Conservation (phyloP, 30 jellyfish, hydroid and myxozoan genomes). For the Mastigias papua region DNA sequence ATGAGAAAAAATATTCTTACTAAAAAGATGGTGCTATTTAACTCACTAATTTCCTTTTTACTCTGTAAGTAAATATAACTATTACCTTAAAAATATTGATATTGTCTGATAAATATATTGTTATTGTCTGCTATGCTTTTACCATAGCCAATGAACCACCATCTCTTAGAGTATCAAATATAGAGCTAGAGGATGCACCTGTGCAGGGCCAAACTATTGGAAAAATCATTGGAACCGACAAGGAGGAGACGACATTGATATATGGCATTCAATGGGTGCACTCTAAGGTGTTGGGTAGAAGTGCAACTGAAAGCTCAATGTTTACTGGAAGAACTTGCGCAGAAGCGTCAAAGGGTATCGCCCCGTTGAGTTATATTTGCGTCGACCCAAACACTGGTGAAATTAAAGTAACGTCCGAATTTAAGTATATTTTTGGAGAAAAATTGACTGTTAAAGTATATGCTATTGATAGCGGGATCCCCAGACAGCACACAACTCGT, state of each 20-base stretch:
- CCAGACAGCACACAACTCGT: slow-evolving; percentile 27
- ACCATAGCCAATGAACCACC: slow-evolving; percentile 58
- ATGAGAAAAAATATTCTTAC: no score
- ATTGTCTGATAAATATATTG: no score
- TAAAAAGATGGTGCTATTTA: no score
- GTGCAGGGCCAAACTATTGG: slow-evolving; percentile 34
- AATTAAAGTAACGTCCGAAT: slow-evolving; percentile 40
- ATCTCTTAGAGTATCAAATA: background rate
- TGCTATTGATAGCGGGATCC: slow-evolving; percentile 57
- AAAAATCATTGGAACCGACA: slow-evolving; percentile 30
- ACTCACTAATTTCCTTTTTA: no score
- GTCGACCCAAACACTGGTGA: slow-evolving; percentile 51
- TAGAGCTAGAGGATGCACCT: background rate
- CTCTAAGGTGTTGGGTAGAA: slow-evolving; percentile 12
- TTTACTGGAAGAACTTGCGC: slow-evolving; percentile 29
- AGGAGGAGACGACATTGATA: slow-evolving; percentile 21
- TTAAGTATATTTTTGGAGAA: slow-evolving; percentile 29
- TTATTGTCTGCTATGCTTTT: background rate
- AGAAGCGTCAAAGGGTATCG: slow-evolving; percentile 5
- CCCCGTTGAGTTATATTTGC: slow-evolving; percentile 59
- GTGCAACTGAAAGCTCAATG: background rate
- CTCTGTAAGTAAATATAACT: no score
- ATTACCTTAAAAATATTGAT: no score
- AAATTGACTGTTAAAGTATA: slow-evolving; percentile 27
- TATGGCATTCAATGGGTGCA: slow-evolving; percentile 41